These are phyloP conservation scores for Nasua narica DNA, from an alignment of 2,797 vertebrate species.

Conservation along the genomic window DNA sequence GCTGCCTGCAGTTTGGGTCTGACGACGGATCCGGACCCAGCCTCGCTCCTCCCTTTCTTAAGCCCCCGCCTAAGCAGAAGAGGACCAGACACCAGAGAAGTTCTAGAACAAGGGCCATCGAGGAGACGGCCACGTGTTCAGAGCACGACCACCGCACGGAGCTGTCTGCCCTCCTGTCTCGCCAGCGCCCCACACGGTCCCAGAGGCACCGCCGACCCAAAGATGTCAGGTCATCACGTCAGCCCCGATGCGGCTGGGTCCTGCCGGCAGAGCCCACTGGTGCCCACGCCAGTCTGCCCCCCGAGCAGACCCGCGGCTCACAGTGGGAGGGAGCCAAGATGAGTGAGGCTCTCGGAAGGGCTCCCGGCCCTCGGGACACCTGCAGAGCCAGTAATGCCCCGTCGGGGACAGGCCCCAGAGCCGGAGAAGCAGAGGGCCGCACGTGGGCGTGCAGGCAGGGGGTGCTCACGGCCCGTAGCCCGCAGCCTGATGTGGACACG, in stretches of 20 bases:
- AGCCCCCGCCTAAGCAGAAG: not conserved
- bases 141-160: rapidly evolving
- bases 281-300: too few species aligned
- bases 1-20: not conserved
- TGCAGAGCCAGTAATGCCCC: not conserved
- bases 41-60: not conserved
- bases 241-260: not conserved
- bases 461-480: not conserved
- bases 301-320: not conserved
- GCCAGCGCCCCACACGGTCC: not conserved
- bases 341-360: too few species aligned
- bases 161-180: not conserved
- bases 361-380: not conserved
- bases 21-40: not conserved
- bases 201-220: not conserved
- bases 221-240: not conserved
- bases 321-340: too few species aligned
- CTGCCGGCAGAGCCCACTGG: not conserved
- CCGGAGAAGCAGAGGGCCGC: too few species aligned
- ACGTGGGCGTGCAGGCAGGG: rapidly evolving
- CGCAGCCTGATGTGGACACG: too few species aligned
- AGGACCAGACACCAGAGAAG: not conserved
- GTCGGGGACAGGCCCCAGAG: rapidly evolving
- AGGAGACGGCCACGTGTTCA: rapidly evolving
- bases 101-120: not conserved